Evolutionary conservation across 2,113 vertebrate genomes (phyloP).

Genomic region (Pachycephala philippinensis): DNA sequence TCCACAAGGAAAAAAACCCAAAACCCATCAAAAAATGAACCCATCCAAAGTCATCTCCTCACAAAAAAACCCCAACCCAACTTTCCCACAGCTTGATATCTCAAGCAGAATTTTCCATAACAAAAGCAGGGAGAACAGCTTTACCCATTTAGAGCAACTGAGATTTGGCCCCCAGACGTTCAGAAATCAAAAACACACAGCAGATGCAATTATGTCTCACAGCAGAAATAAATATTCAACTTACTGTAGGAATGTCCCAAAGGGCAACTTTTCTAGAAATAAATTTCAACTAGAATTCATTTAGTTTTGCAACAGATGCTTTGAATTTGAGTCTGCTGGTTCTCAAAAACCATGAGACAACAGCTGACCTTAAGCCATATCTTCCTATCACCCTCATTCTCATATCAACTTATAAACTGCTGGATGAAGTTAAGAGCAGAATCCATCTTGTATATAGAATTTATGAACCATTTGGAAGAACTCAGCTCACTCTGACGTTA

Average conservation of each 20-base stretch:
- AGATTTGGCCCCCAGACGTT: not conserved
- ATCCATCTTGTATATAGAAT: not conserved
- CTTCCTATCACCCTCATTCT: not conserved
- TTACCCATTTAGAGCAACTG: not conserved
- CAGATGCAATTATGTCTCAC: constrained; percentile 15
- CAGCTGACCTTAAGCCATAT: not conserved
- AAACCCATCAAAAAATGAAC: not conserved
- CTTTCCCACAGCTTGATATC: not conserved
- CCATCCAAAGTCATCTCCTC: not conserved
- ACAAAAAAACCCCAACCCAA: not conserved
- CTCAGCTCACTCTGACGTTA: not conserved
- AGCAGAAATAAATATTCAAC: constrained; percentile 37
- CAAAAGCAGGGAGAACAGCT: not conserved
- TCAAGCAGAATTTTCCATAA: not conserved
- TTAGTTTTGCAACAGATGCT: constrained; percentile 30
- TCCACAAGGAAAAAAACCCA: not conserved
- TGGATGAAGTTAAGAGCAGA: constrained; percentile 26
- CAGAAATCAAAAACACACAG: constrained; percentile 11
- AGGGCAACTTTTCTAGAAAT: not conserved
- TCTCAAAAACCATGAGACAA: constrained; percentile 32
- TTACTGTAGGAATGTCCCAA: constrained; percentile 28
- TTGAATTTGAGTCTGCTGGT: constrained; percentile 36
- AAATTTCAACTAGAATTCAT: constrained; percentile 12
- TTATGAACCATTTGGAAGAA: constrained; percentile 1
- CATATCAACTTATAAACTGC: not conserved